Evolutionary conservation across 2,888 invertebrate genomes (phyloP).

Genomic region (Leucoma salicis): DNA sequence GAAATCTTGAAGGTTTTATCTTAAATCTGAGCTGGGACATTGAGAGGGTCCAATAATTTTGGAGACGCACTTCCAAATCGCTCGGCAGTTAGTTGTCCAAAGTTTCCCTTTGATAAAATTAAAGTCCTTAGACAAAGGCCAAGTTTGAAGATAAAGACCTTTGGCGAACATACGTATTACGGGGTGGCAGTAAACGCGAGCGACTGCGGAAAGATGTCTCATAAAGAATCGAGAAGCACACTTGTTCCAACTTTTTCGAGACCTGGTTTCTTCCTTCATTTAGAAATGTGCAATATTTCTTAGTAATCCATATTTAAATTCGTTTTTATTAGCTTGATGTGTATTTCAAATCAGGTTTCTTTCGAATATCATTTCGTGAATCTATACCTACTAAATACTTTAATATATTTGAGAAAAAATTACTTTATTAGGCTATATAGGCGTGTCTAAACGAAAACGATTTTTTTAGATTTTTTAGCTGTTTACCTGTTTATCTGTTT

Average conservation of each 20-base stretch:
- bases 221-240: background rate
- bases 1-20: constrained; percentile 28
- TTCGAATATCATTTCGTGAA: too few species aligned
- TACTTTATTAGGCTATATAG: too few species aligned
- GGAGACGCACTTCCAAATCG: constrained; percentile 30
- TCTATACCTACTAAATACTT: too few species aligned
- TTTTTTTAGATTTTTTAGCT: too few species aligned
- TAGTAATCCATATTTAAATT: background rate
- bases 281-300: background rate
- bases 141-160: constrained; percentile 61
- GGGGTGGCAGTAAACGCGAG: constrained; percentile 13
- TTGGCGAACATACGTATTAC: constrained; percentile 44
- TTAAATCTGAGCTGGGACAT: constrained; percentile 25
- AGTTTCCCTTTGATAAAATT: constrained; percentile 54
- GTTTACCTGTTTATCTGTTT: too few species aligned
- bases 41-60: constrained; percentile 35
- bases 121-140: constrained; percentile 58
- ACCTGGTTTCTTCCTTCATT: background rate
- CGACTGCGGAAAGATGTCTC: background rate
- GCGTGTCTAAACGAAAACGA: too few species aligned
- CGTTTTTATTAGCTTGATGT: too few species aligned
- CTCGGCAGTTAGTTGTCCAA: constrained; percentile 32
- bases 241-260: background rate
- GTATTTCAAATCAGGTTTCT: too few species aligned
- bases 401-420: too few species aligned